A percentile compares a stretch with the other conserved stretches of the same genome.
Conservation (phyloP, 2,113 vertebrate genomes). For the Gallinago paraguaiae region DNA sequence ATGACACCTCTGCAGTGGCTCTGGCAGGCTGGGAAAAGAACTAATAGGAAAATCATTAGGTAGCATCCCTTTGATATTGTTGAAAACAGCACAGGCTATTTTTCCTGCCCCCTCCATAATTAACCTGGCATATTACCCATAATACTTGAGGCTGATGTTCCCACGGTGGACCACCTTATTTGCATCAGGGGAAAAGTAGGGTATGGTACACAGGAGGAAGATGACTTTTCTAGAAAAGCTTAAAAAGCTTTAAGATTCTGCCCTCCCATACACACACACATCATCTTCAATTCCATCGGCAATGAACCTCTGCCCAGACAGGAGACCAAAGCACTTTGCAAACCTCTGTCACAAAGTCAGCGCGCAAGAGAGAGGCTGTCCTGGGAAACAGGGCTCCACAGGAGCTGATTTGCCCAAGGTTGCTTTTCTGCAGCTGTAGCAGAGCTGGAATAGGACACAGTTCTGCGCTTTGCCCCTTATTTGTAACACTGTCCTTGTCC, state of each 20-base stretch:
- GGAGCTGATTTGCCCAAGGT: not conserved
- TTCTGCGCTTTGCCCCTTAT: not conserved
- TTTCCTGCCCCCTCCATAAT: constrained; percentile 44
- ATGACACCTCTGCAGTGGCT: constrained; percentile 47
- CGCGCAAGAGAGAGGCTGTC: not conserved
- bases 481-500: not conserved
- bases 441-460: not conserved
- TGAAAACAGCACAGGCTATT: constrained; percentile 25
- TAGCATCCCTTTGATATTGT: constrained; percentile 58
- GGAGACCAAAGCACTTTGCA: not conserved
- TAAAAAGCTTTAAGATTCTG: not conserved
- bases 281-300: not conserved
- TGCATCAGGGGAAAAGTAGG: not conserved
- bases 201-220: not conserved
- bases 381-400: not conserved
- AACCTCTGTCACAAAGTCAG: not conserved
- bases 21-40: constrained; percentile 46
- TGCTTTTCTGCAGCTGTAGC: not conserved
- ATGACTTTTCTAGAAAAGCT: not conserved
- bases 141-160: not conserved
- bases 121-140: constrained; percentile 41
- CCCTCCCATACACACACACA: accelerated
- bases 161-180: not conserved
- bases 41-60: constrained; percentile 66
- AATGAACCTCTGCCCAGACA: not conserved